Percentiles rank a stretch among this genome's conserved stretches.
Evolutionary conservation across 2,113 vertebrate species (phyloP).

Genomic region (Odocoileus virginianus): DNA sequence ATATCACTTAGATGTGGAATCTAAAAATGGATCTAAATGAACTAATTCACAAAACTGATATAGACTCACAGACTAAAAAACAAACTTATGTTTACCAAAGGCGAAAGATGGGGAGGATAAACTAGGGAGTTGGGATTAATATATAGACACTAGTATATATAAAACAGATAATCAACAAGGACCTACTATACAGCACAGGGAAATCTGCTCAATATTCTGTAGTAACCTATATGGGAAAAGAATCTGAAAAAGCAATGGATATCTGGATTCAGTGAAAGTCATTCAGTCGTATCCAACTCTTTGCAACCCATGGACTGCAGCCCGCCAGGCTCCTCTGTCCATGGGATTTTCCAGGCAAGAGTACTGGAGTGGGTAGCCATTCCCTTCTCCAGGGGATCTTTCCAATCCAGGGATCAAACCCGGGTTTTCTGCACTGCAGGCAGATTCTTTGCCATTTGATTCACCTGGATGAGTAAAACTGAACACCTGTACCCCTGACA

Average conservation of each 20-base stretch:
- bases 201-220: not conserved
- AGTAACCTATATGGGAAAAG: not conserved
- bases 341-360: not conserved
- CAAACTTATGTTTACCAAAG: not conserved
- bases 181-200: not conserved
- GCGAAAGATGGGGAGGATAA: not conserved
- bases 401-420: not conserved
- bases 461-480: not conserved
- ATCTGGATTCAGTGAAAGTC: not conserved
- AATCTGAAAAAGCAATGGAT: not conserved
- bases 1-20: not conserved
- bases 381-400: not conserved
- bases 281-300: not conserved
- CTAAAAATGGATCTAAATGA: not conserved
- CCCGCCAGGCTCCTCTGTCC: not conserved
- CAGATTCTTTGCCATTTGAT: fast-evolving
- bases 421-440: not conserved
- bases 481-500: not conserved
- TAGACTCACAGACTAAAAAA: not conserved
- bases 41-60: not conserved
- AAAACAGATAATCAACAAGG: not conserved
- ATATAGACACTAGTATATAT: not conserved
- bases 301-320: not conserved
- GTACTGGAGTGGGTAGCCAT: not conserved
- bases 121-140: not conserved